Base-by-base conservation (phyloP, 1,140 invertebrate species). In the Calephelis virginiensis region DNA sequence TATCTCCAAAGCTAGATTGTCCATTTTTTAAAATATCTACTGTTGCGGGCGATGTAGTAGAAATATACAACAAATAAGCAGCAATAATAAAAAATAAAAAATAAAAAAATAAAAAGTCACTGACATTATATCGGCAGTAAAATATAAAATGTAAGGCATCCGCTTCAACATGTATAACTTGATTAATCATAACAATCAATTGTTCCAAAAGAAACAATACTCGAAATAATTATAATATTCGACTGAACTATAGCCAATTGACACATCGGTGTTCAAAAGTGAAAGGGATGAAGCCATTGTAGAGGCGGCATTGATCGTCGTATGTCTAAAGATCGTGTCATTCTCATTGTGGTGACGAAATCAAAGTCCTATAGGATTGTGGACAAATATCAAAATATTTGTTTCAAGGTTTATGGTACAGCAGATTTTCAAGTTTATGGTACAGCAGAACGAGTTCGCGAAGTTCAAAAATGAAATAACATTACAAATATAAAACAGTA, bases 291-390 rank as follows among this genome's bases (percentile, higher is more conserved):
- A 72, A 71, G 61, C 71, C 68, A 83, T 82, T 79, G 78, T 83
- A 59, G 70, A 56, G 53, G 53, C 53, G 17, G 53, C 60, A 67
- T 66, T 74, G 76, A 77, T 75, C 81, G 77, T 81, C 76, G 72
- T 72, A 69, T 76, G 70, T 72, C 77, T 80, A 87, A 89, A 89
- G 81, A 87, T 86, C 85, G 78, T 87, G 85, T 89, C 81, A 87
- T 89, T 87, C 83, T 82, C 86, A 83, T 70, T 82, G 80, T 63
- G 61, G 68, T 84, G 83, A 69, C 76, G 81, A 85, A 86, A 86
- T 74, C 68, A 63, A 50, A 72, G 37, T 37, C 14, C 48, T 28
- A 28, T 56, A 56, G 59, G 47, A 65, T 68, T 70, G 67, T 70
- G 38, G 43, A 48, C 61, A 72, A 70, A 75, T 75, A 72, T 71